Percentiles rank a stretch among this genome's conserved stretches.
phyloP scores from a whole-genome alignment of 2,888 invertebrate genomes.

The Torymus tubicola region DNA sequence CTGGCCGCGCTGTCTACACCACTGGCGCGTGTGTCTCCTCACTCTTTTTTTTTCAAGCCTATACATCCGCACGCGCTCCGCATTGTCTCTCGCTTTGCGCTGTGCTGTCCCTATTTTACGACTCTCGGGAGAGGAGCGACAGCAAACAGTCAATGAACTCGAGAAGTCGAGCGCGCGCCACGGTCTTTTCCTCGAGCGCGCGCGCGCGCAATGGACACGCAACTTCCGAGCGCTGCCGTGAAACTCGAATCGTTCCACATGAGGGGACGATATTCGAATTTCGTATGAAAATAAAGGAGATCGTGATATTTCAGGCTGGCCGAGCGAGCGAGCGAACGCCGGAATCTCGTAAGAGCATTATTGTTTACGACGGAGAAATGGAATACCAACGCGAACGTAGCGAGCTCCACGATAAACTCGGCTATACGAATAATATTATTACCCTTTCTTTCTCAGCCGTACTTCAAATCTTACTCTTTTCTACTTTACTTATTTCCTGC shows the following conservation, averaged over 20 bases:
- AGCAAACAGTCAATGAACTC: slow-evolving; percentile 65
- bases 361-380: slow-evolving; percentile 58
- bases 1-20: neutral
- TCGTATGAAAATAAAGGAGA: slow-evolving; percentile 59
- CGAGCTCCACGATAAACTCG: slow-evolving; percentile 51
- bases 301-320: slow-evolving; percentile 56
- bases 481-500: neutral
- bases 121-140: slow-evolving; percentile 42
- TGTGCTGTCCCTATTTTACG: slow-evolving; percentile 56
- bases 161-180: slow-evolving; percentile 59
- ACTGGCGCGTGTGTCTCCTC: neutral
- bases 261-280: slow-evolving; percentile 60
- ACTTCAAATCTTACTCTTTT: neutral
- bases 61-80: slow-evolving; percentile 21
- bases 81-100: slow-evolving; percentile 50
- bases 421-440: slow-evolving; percentile 41
- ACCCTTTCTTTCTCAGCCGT: neutral
- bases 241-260: slow-evolving; percentile 60
- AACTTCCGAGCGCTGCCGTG: slow-evolving; percentile 62
- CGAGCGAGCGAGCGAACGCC: slow-evolving; percentile 1
- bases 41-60: slow-evolving; percentile 39
- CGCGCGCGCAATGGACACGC: slow-evolving; percentile 62
- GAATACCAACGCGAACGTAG: slow-evolving; percentile 48
- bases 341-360: slow-evolving; percentile 53
- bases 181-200: slow-evolving; percentile 58